Percentiles rank a stretch among this genome's conserved stretches.
Evolutionary conservation across 2,888 invertebrate species (phyloP).

Genomic region (Mesorhabditis spiculigera): DNA sequence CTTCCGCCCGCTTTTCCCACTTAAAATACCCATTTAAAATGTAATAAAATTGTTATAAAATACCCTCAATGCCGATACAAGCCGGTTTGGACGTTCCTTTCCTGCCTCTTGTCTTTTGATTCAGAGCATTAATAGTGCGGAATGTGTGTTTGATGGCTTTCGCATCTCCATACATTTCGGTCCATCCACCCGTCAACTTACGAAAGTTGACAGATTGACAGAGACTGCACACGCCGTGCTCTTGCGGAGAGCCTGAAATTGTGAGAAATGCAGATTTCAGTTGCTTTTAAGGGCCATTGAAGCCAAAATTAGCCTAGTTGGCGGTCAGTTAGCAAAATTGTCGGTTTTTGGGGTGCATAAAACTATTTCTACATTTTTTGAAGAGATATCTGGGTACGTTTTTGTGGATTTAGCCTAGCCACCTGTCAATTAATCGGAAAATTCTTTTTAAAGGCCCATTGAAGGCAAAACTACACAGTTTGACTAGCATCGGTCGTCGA

Average conservation of each 20-base stretch:
- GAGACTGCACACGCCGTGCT: slow-evolving; percentile 32
- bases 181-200: slow-evolving; percentile 46
- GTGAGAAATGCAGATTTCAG: no score
- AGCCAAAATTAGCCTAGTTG: no score
- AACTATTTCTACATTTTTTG: no score
- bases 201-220: slow-evolving; percentile 40
- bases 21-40: slow-evolving; percentile 9
- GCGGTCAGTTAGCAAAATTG: no score
- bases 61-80: neutral
- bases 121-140: slow-evolving; percentile 42
- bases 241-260: slow-evolving; percentile 27
- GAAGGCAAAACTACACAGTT: no score
- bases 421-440: no score
- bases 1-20: slow-evolving; percentile 20
- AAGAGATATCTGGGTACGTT: no score
- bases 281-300: no score
- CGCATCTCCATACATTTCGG: slow-evolving; percentile 50
- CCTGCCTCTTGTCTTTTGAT: slow-evolving; percentile 20
- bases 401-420: no score
- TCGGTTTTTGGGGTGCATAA: no score
- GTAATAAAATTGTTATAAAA: neutral
- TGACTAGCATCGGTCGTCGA: no score
- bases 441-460: no score
- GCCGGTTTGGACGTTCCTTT: slow-evolving; percentile 17
- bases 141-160: slow-evolving; percentile 42